Evolutionary conservation across 37 sponge, comb jelly and placozoan genomes (phyloP).

Genomic region (Cladorhizidae sp.): DNA sequence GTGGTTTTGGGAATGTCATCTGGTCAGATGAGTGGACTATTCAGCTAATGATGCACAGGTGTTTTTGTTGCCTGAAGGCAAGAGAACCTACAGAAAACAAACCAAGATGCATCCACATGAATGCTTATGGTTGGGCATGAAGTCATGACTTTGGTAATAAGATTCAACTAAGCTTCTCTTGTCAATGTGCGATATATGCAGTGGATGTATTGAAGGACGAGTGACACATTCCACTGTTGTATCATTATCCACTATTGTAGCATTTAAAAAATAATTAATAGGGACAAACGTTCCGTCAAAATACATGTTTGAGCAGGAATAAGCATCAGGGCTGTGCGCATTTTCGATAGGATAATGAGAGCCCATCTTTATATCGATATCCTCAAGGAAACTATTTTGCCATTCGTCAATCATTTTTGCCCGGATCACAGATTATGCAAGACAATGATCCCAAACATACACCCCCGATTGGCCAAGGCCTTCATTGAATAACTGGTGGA

Average conservation of each 20-base stretch:
- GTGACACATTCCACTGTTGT: too few relatives aligned
- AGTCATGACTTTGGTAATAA: too few relatives aligned
- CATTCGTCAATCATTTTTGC: slow-evolving; percentile 17
- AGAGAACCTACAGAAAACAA: not conserved
- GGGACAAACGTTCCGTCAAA: slow-evolving; percentile 51
- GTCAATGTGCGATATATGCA: too few relatives aligned
- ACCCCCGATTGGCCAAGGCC: too few relatives aligned
- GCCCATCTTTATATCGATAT: slow-evolving; percentile 11
- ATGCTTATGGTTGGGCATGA: not conserved
- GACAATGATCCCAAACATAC: too few relatives aligned
- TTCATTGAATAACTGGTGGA: slow-evolving; percentile 58
- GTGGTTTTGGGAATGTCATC: not conserved
- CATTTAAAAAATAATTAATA: not conserved
- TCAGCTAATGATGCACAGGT: not conserved
- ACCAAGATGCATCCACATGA: not conserved
- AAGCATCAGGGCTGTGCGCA: slow-evolving; percentile 34
- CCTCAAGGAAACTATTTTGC: slow-evolving; percentile 18
- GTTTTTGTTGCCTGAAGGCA: not conserved
- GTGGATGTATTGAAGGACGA: too few relatives aligned
- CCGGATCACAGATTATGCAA: slow-evolving; percentile 25
- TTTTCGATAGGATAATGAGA: slow-evolving; percentile 50
- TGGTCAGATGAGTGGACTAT: not conserved
- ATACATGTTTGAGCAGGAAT: slow-evolving; percentile 51
- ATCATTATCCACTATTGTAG: not conserved
- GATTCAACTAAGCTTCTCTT: too few relatives aligned